Conservation (phyloP, 2,888 invertebrate genomes). For the Cosmia pyralina region DNA sequence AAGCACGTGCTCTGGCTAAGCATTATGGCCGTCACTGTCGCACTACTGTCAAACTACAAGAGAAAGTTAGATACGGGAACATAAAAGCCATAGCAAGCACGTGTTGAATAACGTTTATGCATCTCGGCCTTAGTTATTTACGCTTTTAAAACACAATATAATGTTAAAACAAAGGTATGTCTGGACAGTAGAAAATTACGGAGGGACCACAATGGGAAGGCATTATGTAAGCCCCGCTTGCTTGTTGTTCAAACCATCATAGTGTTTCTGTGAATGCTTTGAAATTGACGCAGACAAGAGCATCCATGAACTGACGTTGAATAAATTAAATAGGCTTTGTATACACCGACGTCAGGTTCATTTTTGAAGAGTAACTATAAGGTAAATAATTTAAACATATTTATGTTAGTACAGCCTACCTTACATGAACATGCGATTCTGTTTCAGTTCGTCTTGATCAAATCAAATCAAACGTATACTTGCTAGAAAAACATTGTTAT, state of each 20-base stretch:
- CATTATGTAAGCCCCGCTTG: neutral
- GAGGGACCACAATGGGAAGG: neutral
- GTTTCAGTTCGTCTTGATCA: neutral
- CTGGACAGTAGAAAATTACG: neutral
- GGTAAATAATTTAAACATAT: neutral
- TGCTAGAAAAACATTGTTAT: neutral
- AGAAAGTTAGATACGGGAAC: neutral
- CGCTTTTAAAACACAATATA: slow-evolving; percentile 10
- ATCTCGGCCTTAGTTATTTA: neutral
- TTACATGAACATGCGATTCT: neutral
- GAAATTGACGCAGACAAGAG: neutral
- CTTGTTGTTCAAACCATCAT: slow-evolving; percentile 9
- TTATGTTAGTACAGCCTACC: slow-evolving; percentile 18
- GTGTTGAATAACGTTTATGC: neutral
- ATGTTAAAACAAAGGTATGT: neutral
- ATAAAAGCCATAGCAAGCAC: neutral
- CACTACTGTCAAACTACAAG: neutral
- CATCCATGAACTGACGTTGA: neutral
- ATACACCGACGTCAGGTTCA: neutral
- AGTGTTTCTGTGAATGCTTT: neutral
- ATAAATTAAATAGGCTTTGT: neutral
- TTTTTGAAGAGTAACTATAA: neutral
- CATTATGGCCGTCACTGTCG: neutral
- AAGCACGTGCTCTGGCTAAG: neutral
- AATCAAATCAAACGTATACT: neutral